phyloP scores from a whole-genome alignment of 1,140 invertebrate genomes.

The Philotrypesis tridentata region DNA sequence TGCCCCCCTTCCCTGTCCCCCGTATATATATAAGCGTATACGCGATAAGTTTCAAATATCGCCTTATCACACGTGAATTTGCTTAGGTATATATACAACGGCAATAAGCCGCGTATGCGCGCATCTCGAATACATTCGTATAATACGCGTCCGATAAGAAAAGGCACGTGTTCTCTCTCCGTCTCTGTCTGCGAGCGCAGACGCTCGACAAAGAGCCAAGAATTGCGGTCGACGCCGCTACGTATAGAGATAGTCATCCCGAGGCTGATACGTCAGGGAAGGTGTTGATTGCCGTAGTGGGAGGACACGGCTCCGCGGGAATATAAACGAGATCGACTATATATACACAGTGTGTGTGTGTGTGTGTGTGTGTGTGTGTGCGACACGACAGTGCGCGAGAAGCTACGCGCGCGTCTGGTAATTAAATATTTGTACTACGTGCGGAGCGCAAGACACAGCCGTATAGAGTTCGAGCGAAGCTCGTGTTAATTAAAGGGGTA shows the following conservation, averaged over 20 bases:
- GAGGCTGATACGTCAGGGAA: neutral
- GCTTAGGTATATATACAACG: too few relatives aligned
- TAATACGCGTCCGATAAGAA: too few relatives aligned
- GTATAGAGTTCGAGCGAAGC: conserved; percentile 47
- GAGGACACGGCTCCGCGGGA: conserved; percentile 10
- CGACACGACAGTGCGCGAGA: neutral
- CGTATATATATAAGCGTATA: too few relatives aligned
- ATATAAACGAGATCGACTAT: conserved; percentile 45
- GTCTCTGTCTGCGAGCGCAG: neutral
- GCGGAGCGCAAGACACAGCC: conserved; percentile 51
- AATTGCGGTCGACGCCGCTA: neutral
- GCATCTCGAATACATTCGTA: too few relatives aligned
- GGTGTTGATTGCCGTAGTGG: conserved; percentile 21
- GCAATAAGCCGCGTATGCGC: too few relatives aligned
- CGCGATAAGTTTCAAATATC: too few relatives aligned
- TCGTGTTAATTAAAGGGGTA: conserved; percentile 64
- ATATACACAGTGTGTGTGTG: conserved; percentile 8
- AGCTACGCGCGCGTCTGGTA: conserved; percentile 56
- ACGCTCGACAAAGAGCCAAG: neutral
- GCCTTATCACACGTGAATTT: too few relatives aligned
- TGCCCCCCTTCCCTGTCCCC: too few relatives aligned
- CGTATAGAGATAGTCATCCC: too few relatives aligned
- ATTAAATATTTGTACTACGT: conserved; percentile 65
- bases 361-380: neutral
- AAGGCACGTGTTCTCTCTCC: too few relatives aligned